Base-by-base conservation (phyloP, 1,140 invertebrate genomes). In the Tetragonula clypearis region DNA sequence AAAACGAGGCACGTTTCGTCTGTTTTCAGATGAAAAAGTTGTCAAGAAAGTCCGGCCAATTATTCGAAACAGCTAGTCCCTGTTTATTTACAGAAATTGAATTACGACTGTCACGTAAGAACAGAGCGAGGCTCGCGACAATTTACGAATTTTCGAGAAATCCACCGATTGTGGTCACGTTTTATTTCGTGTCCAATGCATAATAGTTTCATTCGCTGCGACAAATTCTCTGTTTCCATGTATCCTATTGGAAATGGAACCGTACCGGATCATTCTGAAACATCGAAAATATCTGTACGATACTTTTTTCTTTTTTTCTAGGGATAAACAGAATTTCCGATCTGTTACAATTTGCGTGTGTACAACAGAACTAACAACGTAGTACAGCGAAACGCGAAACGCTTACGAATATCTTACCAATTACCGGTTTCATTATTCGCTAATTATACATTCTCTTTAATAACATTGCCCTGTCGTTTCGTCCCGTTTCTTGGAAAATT, bases 121-220 rank as follows among this genome's bases (percentile, higher is more conserved):
- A 84, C 65, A 55, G 41, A 82, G 62, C 62, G 41, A 26, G 21
- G n/a, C 58, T 68, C 69, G 49, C 62, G 53, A 60, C 56, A 55
- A 79, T 62, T 49, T n/a, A 30, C 41, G 11, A 62, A 86, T 30
- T 74, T 9, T 76, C 41, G 71, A n/a, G 56, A 55, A 79, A 77
- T 88, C 73, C 78, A 88, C 65, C 86, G n/a, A 41, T n/a, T 23
- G 55, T 62, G 71, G 71, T 49, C 30, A 68, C 72, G 49, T 56
- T 56, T 56, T 69, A 49, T 84, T 83, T 75, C 79, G 62, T 83
- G 75, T 56, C 35, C 60, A 53, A 9, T 12, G 49, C 8, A 14
- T 26, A 58, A 60, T 87, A 72, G 78, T 62, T 88, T 76, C 58
- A 56, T 23, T 71, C 17, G 2, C 17, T 49, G 69, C n/a, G 80